phyloP scores from a whole-genome alignment of 2,113 vertebrate species.

The Alexandromys fortis region DNA sequence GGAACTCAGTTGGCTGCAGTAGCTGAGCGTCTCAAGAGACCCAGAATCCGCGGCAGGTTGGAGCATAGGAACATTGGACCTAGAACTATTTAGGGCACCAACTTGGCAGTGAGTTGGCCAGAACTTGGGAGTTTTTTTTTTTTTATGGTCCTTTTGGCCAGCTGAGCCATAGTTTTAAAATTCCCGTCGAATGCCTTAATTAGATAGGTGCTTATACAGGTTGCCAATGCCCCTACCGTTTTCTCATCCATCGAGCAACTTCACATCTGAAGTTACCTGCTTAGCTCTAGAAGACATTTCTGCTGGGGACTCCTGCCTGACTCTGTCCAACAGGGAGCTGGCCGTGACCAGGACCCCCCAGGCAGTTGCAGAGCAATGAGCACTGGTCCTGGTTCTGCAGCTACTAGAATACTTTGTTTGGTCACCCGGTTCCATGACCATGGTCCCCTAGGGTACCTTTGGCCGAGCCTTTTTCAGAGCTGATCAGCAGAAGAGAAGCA shows the following conservation, averaged over 20 bases:
- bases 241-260: neutral
- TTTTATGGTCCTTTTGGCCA: neutral
- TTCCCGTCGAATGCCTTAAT: neutral
- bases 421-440: neutral
- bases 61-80: neutral
- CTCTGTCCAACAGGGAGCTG: neutral
- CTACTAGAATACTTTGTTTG: slow-evolving; percentile 21
- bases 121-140: neutral
- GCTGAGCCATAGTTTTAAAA: neutral
- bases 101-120: neutral
- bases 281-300: neutral
- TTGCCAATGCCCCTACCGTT: neutral
- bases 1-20: neutral
- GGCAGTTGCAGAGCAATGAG: accelerated
- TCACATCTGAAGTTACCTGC: neutral
- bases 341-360: neutral
- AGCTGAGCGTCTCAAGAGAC: neutral
- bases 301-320: neutral
- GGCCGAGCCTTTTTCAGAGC: neutral
- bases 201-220: neutral
- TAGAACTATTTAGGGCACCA: neutral
- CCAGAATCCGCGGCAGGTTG: neutral
- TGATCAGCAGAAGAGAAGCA: neutral
- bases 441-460: neutral
- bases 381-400: accelerated